Base-by-base conservation (phyloP, 2,888 invertebrate genomes). In the Ashinkailepas kermadecensis region DNA sequence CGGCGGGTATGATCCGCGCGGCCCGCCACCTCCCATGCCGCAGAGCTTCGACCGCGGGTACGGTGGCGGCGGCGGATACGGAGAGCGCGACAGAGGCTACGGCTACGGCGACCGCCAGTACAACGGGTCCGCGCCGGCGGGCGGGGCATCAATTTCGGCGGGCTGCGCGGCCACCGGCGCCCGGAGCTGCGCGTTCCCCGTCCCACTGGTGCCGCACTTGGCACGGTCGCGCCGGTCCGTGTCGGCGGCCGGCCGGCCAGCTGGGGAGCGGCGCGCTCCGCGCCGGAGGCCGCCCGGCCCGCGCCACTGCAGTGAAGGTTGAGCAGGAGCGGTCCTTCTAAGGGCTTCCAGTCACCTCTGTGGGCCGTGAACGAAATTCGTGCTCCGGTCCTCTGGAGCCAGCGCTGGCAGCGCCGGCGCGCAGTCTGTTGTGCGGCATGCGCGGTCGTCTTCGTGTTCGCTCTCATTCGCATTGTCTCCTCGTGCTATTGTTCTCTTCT, bases 301-400 rank as follows among this genome's bases (percentile, higher is more conserved):
- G 74, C 81, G 83, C 80, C 80, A 84, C 74, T 82, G 84, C 74
- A 82, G 79, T 54, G 81, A 82, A 78, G 88, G 90, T 81, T 89
- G 81, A 88, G 88, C 64, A 83, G 85, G 57, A 54, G 39, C 57
- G 11, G 59, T 78, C 70, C 62, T 56, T 85, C 85, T 83, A 92
- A 92, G 86, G 92, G 92, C 87, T 23, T 10, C 23, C 25, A 70
- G 15, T 70, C 25, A 70, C 11, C 70, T 12, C 70, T 70, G 39
- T 15, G 70, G 70, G 70, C 70, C 13, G 12, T 10, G 39, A 70
- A 13, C 70, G 70, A 70, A 70, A 70, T 70, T 70, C 39, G 12
- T 70, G 70, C 70, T 25, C 70, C 70, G 70, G 82, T 64, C 83
- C 81, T 54, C 81, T 4, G 39, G 39, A 39, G 39, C 2, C 2